These are phyloP conservation scores for Xestia rhomboidea DNA, from an alignment of 2,888 invertebrate genomes.

Conservation along the genomic window DNA sequence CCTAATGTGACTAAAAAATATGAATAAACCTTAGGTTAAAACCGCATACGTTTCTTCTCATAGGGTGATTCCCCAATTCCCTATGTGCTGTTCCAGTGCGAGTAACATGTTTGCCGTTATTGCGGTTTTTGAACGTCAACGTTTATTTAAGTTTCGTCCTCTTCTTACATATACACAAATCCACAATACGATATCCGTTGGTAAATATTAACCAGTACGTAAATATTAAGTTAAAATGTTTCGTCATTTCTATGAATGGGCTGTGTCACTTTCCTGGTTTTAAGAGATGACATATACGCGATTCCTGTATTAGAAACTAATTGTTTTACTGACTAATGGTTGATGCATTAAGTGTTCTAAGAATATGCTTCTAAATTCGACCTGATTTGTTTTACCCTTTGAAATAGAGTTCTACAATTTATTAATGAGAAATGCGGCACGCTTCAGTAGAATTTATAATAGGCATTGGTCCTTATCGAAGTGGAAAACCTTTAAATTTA, in stretches of 20 bases:
- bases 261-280: slow-evolving; percentile 27
- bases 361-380: neutral
- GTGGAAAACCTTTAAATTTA: neutral
- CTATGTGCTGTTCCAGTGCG: neutral
- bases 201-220: slow-evolving; percentile 35
- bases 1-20: neutral
- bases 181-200: slow-evolving; percentile 34
- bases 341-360: neutral
- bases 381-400: neutral
- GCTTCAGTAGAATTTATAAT: neutral
- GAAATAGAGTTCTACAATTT: neutral
- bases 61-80: neutral
- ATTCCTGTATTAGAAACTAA: neutral
- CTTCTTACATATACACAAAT: neutral
- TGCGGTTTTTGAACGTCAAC: slow-evolving; percentile 34
- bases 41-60: neutral
- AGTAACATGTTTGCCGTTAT: slow-evolving; percentile 4
- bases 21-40: neutral
- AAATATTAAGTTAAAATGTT: slow-evolving; percentile 15
- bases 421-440: neutral
- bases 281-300: slow-evolving; percentile 9
- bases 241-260: slow-evolving; percentile 12
- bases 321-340: slow-evolving; percentile 9
- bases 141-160: slow-evolving; percentile 15
- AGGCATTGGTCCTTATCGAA: neutral